phyloP scores from a whole-genome alignment of 2,797 vertebrate genomes.

The Enteromius argenteus region DNA sequence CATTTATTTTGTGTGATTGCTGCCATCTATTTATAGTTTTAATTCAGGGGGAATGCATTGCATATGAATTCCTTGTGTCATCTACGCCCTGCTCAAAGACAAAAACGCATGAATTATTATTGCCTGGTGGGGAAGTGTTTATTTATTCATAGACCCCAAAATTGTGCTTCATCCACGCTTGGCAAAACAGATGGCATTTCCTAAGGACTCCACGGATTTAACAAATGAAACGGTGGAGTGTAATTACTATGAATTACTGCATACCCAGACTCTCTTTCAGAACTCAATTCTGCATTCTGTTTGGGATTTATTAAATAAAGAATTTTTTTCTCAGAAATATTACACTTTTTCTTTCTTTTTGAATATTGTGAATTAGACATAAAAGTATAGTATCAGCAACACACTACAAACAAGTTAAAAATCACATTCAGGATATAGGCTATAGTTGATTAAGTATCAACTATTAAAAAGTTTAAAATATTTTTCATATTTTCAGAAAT shows the following conservation, averaged over 20 bases:
- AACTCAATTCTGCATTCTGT: conserved; percentile 43
- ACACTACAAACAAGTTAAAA: neutral
- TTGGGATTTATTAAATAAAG: conserved; percentile 24
- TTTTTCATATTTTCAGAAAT: neutral
- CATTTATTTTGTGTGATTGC: conserved; percentile 87
- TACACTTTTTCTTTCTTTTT: neutral
- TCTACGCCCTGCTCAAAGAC: conserved; percentile 68
- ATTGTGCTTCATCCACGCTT: conserved; percentile 71
- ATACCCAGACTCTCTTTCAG: conserved; percentile 25
- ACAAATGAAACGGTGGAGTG: conserved; percentile 53
- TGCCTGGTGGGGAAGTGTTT: conserved; percentile 72
- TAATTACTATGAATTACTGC: conserved; percentile 50
- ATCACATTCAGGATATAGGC: neutral
- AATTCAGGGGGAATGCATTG: conserved; percentile 54
- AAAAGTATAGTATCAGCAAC: neutral
- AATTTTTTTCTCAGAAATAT: neutral
- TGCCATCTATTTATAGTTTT: conserved; percentile 76
- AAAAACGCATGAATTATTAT: conserved; percentile 73
- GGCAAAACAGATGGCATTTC: conserved; percentile 65
- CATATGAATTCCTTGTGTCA: conserved; percentile 73
- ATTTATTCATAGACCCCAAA: conserved; percentile 77
- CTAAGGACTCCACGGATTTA: conserved; percentile 54
- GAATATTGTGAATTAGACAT: neutral
- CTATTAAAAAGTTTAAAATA: neutral
- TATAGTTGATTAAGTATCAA: neutral